phyloP scores from a whole-genome alignment of 2,888 invertebrate species.

The Girardia tigrina region DNA sequence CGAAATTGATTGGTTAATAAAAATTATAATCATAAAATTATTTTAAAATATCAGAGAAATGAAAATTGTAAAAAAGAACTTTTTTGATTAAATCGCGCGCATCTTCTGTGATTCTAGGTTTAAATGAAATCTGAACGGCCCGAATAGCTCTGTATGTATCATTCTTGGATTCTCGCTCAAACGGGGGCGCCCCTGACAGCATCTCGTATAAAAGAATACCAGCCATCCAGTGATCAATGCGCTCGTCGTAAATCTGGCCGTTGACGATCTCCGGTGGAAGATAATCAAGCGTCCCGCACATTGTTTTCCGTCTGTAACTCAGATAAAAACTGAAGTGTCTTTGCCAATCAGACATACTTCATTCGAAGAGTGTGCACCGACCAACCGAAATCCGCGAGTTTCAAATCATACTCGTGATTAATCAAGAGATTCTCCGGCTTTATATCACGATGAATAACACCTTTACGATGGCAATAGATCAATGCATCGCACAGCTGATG shows the following conservation, averaged over 20 bases:
- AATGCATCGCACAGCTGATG: constrained; percentile 72
- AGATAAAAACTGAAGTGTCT: not conserved
- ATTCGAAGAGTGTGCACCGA: constrained; percentile 67
- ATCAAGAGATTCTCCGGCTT: constrained; percentile 86
- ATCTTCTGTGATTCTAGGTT: not conserved
- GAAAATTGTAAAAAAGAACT: too few relatives aligned
- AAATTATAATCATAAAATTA: too few relatives aligned
- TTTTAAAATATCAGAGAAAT: too few relatives aligned
- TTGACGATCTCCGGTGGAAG: constrained; percentile 89
- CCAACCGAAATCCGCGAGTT: constrained; percentile 96
- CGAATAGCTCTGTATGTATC: not conserved
- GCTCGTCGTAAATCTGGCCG: constrained; percentile 69
- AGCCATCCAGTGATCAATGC: constrained; percentile 74
- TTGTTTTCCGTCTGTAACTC: constrained; percentile 62
- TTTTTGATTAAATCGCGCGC: not conserved
- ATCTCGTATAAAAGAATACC: constrained; percentile 88
- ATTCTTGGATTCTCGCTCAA: constrained; percentile 59
- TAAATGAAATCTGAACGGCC: not conserved
- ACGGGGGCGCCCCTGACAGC: constrained; percentile 80
- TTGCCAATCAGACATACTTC: not conserved
- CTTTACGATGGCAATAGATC: constrained; percentile 71
- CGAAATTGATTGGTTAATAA: too few relatives aligned
- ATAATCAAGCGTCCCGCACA: constrained; percentile 88
- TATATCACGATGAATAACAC: constrained; percentile 75
- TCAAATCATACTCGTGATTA: constrained; percentile 68